Evolutionary conservation across 2,113 vertebrate genomes (phyloP), one percentile per base, ranked within the genome.

Genomic region (Nerophis ophidion): DNA sequence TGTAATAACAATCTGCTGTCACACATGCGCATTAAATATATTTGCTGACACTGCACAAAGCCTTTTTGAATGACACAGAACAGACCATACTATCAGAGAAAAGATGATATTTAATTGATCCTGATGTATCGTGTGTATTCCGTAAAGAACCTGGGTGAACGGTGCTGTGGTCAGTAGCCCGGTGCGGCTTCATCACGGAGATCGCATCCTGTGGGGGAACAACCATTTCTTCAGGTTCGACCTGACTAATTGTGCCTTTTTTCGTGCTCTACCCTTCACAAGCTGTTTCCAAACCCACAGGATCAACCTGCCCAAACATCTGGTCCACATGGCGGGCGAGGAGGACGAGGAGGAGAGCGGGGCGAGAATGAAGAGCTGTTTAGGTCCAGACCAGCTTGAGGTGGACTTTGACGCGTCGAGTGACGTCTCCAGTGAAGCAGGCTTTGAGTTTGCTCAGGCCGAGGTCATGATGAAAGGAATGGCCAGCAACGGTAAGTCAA

Each of bases 391-490:
- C 63, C 94, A 95, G 82, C 89, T 96, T 79, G 95, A 99, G 15
- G 49, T 70, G 0, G 97, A 98, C 0, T 91, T 93, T 0, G 97
- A 98, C 80, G 91, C 89, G 0, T 93, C 92, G 76, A 97, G 95
- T 0, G 95, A 98, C 58, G 94, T 93, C 48, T 99, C 96, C 68
- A 98, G 94, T 12, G 97, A 99, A 65, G 88, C 94, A 59, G 96
- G 91, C 84, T 97, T 98, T 0, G 96, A 99, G 57, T 98, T 98
- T 5, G 97, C 97, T 4, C 96, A 98, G 88, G 98, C 97, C 59
- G 97, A 99, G 71, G 95, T 99, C 56, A 98, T 96, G 71, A 98
- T 98, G 95, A 98, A 99, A 70, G 93, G 93, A 0, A 87, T 98
- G 60, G 92, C 92, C 6, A 92, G 74, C 58, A 94, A 97, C 1